Evolutionary conservation across 2,888 invertebrate genomes (phyloP), one percentile per base, ranked within the genome.

Genomic region (Leucoma salicis): DNA sequence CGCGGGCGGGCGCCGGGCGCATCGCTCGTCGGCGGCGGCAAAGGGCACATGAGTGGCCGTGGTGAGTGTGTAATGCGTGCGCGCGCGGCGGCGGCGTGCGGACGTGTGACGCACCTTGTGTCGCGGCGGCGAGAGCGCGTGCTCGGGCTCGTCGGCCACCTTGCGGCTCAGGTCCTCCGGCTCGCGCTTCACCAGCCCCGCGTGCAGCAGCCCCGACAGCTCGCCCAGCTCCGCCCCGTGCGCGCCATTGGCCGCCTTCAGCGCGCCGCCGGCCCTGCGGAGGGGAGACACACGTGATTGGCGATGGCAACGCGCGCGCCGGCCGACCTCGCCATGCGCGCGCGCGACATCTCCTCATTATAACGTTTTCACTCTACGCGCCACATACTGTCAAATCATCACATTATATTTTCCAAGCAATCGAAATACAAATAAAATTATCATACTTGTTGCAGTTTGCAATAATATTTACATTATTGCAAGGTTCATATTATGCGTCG

Each of bases 131-230:
- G 91, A 78, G 91, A 91, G 78, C 92, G 91, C 84, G 90, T 91
- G 88, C 78, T 83, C 81, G 70, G 92, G 92, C 81, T 90, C 90
- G 78, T 91, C 91, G 79, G 91, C 90, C 82, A 91, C 86, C 89
- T 93, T 93, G 80, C 93, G 91, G 90, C 94, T 95, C 63, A 95
- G 91, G 82, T 95, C 95, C 90, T 95, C 95, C 70, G 95, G 95
- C 85, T 95, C 95, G 78, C 95, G 92, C 89, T 95, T 95, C 80
- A 95, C 94, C 77, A 92, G 92, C 74, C 92, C 92, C 78, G 92
- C 91, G 83, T 92, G 91, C 60, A 92, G 91, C 83, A 92, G 91
- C 63, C 90, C 89, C 78, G 88, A 90, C 76, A 88, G 90, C 74
- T 90, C 91, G 82, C 80, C 92, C 91, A 91, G 92, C 91, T 92